Percentiles rank a stretch among this genome's conserved stretches.
Evolutionary conservation across 2,113 vertebrate genomes (phyloP).

Genomic region (Psephotus haematonotus): DNA sequence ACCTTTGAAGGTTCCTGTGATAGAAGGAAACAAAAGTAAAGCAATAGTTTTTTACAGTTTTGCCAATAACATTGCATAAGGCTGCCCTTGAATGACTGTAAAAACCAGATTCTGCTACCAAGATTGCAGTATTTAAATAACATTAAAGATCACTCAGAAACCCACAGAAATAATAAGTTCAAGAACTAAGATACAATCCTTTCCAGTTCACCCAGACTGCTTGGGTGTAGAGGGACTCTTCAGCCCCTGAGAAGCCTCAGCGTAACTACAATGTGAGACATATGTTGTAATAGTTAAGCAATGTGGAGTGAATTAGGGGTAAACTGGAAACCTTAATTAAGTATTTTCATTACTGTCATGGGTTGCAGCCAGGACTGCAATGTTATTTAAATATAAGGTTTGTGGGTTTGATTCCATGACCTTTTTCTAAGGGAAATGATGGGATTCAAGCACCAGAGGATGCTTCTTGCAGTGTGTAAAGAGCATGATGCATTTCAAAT

Average conservation of each 20-base stretch:
- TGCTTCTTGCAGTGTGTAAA: slow-evolving; percentile 38
- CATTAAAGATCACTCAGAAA: not conserved
- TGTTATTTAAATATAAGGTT: slow-evolving; percentile 39
- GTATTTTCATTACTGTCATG: slow-evolving; percentile 19
- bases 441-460: slow-evolving; percentile 14
- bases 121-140: not conserved
- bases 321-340: slow-evolving; percentile 29
- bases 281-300: not conserved
- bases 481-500: slow-evolving; percentile 46
- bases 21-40: not conserved
- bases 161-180: not conserved
- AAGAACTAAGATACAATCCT: not conserved
- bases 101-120: not conserved
- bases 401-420: slow-evolving; percentile 44
- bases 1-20: not conserved
- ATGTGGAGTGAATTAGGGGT: slow-evolving; percentile 11
- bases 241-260: not conserved
- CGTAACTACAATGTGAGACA: not conserved
- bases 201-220: not conserved
- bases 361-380: not conserved
- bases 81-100: not conserved
- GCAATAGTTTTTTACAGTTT: not conserved
- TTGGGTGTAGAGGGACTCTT: not conserved
- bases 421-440: slow-evolving; percentile 32
- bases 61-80: not conserved